Conservation (phyloP, 2,888 invertebrate species). For the Mamestra brassicae region DNA sequence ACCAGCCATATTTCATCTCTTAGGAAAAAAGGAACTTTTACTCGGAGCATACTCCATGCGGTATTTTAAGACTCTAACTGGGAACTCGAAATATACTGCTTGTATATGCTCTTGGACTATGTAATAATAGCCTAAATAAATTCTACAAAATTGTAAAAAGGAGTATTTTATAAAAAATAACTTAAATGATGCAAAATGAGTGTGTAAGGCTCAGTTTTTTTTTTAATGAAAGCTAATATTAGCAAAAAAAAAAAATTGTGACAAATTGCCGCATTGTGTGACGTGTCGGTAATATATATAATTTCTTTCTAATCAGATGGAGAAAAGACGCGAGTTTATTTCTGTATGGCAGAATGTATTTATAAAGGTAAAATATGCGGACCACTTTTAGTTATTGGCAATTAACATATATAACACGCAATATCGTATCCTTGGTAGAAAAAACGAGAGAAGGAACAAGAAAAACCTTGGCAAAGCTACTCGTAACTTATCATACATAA, state of each 20-base stretch:
- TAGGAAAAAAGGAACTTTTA: conserved; percentile 37
- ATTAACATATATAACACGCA: not conserved
- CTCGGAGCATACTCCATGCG: conserved; percentile 18
- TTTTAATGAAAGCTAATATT: too few species aligned
- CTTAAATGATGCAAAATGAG: too few species aligned
- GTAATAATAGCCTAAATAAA: not conserved
- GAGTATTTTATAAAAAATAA: too few species aligned
- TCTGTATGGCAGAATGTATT: not conserved
- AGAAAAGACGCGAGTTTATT: not conserved
- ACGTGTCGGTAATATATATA: not conserved
- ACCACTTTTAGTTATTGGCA: too few species aligned
- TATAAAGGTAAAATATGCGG: not conserved
- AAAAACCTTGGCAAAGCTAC: not conserved
- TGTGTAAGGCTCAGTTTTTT: too few species aligned
- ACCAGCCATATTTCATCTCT: conserved; percentile 46
- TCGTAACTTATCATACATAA: not conserved
- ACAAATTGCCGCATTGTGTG: too few species aligned
- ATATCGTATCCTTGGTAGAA: not conserved
- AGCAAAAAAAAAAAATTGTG: too few species aligned
- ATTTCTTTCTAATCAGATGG: not conserved
- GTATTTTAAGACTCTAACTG: conserved; percentile 16
- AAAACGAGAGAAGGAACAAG: not conserved
- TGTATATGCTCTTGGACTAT: not conserved
- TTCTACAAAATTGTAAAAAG: too few species aligned
- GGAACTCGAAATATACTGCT: conserved; percentile 11